Evolutionary conservation across 2,888 invertebrate genomes (phyloP).

Genomic region (Oasisia sp.): DNA sequence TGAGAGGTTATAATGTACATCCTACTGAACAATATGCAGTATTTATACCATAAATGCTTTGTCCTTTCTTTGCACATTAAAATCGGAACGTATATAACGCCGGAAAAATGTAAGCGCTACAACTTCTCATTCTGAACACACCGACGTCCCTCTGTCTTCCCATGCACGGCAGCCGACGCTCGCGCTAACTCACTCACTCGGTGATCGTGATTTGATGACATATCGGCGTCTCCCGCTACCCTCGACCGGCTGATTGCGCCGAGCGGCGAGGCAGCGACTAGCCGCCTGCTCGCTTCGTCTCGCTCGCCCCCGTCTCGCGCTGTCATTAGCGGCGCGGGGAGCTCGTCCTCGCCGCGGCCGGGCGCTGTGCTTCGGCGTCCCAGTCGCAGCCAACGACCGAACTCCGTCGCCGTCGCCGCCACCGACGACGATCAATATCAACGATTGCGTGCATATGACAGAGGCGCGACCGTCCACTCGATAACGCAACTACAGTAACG

Average conservation of each 20-base stretch:
- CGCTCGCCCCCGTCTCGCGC: neutral
- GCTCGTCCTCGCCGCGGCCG: neutral
- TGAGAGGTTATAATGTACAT: too few relatives aligned
- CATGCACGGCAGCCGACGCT: neutral
- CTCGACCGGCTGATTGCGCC: neutral
- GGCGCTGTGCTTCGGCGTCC: neutral
- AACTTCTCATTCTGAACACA: neutral
- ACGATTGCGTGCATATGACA: neutral
- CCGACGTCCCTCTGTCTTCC: neutral
- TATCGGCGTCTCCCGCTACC: neutral
- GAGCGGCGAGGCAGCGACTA: neutral
- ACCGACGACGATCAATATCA: neutral
- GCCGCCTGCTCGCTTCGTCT: too few relatives aligned
- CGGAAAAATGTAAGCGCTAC: too few relatives aligned
- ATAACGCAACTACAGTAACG: constrained; percentile 2
- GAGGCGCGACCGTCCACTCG: neutral
- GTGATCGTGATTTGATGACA: neutral
- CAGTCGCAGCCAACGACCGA: neutral
- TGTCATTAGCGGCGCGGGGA: neutral
- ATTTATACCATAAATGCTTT: too few relatives aligned
- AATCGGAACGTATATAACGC: too few relatives aligned
- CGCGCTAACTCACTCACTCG: neutral
- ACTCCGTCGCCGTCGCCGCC: neutral
- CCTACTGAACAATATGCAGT: too few relatives aligned
- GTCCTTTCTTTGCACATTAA: too few relatives aligned